These are phyloP conservation scores for Menidia menidia DNA, from an alignment of 2,797 vertebrate species.

Conservation along the genomic window DNA sequence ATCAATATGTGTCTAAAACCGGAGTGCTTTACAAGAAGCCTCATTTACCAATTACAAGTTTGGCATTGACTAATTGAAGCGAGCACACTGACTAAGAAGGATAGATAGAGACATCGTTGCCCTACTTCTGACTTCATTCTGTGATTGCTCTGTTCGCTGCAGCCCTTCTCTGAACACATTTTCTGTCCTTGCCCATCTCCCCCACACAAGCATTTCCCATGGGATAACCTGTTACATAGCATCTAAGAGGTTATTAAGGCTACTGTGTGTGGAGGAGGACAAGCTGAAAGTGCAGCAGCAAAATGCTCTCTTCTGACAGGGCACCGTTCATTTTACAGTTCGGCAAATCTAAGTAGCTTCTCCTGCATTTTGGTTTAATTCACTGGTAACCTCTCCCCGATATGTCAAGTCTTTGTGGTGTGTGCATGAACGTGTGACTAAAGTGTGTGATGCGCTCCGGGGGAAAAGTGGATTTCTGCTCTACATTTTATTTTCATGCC, in stretches of 20 bases:
- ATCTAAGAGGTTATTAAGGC: constrained; percentile 66
- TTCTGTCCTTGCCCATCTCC: constrained; percentile 15
- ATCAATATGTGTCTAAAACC: constrained; percentile 43
- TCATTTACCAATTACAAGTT: constrained; percentile 17
- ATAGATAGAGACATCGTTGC: background rate
- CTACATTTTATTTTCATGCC: constrained; percentile 56
- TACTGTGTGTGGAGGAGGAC: constrained; percentile 47
- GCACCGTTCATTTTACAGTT: constrained; percentile 17
- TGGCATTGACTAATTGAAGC: background rate
- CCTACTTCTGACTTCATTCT: background rate
- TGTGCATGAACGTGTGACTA: constrained; percentile 4
- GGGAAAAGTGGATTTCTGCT: constrained; percentile 32
- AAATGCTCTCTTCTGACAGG: constrained; percentile 53
- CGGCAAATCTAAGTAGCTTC: constrained; percentile 28
- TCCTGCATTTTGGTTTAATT: constrained; percentile 32
- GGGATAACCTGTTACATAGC: constrained; percentile 62
- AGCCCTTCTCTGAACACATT: constrained; percentile 20
- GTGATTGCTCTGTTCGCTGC: constrained; percentile 14
- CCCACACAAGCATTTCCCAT: constrained; percentile 38
- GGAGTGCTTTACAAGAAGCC: constrained; percentile 26
- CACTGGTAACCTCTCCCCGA: constrained; percentile 21
- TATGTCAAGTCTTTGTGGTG: constrained; percentile 18
- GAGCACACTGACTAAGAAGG: background rate
- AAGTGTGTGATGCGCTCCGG: constrained; percentile 17
- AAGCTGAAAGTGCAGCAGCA: constrained; percentile 56